Evolutionary conservation across 2,888 invertebrate species (phyloP).

Genomic region (Lochmaea capreae): DNA sequence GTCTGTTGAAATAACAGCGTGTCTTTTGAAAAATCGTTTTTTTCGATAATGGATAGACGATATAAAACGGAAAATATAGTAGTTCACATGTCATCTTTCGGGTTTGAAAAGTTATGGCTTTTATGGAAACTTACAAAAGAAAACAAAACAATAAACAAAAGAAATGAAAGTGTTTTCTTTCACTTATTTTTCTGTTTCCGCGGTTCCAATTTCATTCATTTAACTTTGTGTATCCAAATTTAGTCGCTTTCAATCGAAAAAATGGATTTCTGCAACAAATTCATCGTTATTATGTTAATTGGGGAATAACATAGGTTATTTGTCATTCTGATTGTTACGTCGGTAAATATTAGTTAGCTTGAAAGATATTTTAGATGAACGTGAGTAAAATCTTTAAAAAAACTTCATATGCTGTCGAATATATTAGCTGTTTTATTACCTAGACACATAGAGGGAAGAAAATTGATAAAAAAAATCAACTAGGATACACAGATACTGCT

Average conservation of each 20-base stretch:
- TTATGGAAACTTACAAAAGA: constrained; percentile 29
- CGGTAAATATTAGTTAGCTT: not conserved
- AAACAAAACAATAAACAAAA: constrained; percentile 36
- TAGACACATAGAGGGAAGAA: too few species aligned
- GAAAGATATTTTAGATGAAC: not conserved
- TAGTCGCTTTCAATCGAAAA: not conserved
- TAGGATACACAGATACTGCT: too few species aligned
- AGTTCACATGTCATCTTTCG: constrained; percentile 23
- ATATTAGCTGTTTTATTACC: too few species aligned
- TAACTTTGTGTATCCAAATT: not conserved
- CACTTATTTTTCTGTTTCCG: constrained; percentile 23
- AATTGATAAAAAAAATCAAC: too few species aligned
- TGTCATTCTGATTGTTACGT: not conserved
- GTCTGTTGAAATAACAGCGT: not conserved
- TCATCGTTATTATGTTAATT: not conserved
- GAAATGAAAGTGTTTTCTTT: constrained; percentile 32
- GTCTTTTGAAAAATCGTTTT: constrained; percentile 1
- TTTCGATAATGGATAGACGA: constrained; percentile 18
- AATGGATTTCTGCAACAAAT: not conserved
- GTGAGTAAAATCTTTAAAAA: not conserved
- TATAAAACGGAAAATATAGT: constrained; percentile 21
- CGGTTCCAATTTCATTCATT: not conserved
- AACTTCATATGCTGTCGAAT: not conserved
- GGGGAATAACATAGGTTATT: not conserved
- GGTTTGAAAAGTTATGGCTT: constrained; percentile 27